Conservation (phyloP, 2,113 vertebrate species). For the Blennius ocellaris region DNA sequence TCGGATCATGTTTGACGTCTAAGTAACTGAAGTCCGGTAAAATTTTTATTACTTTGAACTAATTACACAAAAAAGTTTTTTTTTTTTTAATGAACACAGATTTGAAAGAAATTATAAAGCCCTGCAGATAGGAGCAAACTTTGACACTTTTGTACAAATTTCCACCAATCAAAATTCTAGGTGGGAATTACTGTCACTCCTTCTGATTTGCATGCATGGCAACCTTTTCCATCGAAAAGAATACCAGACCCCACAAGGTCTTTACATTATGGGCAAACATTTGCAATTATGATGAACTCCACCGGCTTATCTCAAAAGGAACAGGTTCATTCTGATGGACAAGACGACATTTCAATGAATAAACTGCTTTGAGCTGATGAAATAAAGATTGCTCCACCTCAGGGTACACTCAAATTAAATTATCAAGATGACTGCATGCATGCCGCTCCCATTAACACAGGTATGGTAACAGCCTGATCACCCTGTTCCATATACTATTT, state of each 20-base stretch:
- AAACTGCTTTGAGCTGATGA: constrained; percentile 79
- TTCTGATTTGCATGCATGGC: constrained; percentile 78
- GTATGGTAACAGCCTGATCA: constrained; percentile 56
- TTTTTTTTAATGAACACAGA: constrained; percentile 13
- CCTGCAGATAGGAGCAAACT: constrained; percentile 58
- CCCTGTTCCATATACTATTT: constrained; percentile 37
- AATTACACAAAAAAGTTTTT: neutral
- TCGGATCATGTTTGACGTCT: constrained; percentile 20
- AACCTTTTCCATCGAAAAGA: constrained; percentile 75
- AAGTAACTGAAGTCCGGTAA: constrained; percentile 3
- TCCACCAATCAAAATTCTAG: constrained; percentile 71
- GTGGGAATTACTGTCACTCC: constrained; percentile 76
- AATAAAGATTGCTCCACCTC: constrained; percentile 81
- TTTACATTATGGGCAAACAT: constrained; percentile 80
- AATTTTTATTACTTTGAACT: neutral
- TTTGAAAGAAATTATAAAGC: constrained; percentile 47
- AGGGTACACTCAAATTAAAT: constrained; percentile 80
- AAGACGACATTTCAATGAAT: constrained; percentile 81
- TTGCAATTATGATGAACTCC: constrained; percentile 84
- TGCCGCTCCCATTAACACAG: constrained; percentile 70
- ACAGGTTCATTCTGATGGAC: constrained; percentile 78
- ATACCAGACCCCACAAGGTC: constrained; percentile 78
- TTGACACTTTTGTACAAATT: constrained; percentile 65
- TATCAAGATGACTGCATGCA: constrained; percentile 76
- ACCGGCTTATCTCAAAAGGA: constrained; percentile 79